Percentiles rank a stretch among this genome's conserved stretches.
phyloP scores from a whole-genome alignment of 2,888 invertebrate species.

The Lobophora halterata region DNA sequence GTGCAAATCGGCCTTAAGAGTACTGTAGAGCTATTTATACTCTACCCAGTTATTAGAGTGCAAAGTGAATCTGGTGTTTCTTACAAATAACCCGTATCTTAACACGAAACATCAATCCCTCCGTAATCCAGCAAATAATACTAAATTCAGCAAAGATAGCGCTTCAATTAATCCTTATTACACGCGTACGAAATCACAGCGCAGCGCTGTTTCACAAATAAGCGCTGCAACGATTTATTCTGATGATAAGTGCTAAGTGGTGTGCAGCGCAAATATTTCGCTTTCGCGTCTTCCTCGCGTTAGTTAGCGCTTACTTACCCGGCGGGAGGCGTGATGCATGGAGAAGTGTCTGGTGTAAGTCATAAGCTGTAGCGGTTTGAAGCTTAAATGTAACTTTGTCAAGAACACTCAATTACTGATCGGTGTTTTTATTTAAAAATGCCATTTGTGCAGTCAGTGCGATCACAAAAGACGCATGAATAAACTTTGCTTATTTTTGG shows the following conservation, averaged over 20 bases:
- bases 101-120: conserved; percentile 17
- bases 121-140: conserved; percentile 19
- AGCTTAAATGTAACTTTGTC: too few species aligned
- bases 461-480: too few species aligned
- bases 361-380: conserved; percentile 9
- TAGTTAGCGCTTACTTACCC: conserved; percentile 67
- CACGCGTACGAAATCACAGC: conserved; percentile 39
- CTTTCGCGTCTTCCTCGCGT: conserved; percentile 61
- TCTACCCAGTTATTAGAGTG: too few species aligned
- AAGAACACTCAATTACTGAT: too few species aligned
- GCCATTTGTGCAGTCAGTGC: too few species aligned
- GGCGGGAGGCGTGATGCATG: conserved; percentile 43
- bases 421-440: too few species aligned
- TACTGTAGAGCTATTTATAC: too few species aligned
- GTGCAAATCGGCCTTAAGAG: too few species aligned
- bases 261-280: conserved; percentile 64
- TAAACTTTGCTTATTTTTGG: too few species aligned
- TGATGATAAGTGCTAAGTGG: conserved; percentile 62
- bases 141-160: conserved; percentile 29
- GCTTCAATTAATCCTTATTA: conserved; percentile 40
- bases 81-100: conserved; percentile 10
- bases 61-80: conserved; percentile 6
- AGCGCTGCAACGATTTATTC: conserved; percentile 50
- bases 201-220: conserved; percentile 42
- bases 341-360: conserved; percentile 4